Base-by-base conservation (phyloP, 1,140 invertebrate species). In the Chironomus tepperi region DNA sequence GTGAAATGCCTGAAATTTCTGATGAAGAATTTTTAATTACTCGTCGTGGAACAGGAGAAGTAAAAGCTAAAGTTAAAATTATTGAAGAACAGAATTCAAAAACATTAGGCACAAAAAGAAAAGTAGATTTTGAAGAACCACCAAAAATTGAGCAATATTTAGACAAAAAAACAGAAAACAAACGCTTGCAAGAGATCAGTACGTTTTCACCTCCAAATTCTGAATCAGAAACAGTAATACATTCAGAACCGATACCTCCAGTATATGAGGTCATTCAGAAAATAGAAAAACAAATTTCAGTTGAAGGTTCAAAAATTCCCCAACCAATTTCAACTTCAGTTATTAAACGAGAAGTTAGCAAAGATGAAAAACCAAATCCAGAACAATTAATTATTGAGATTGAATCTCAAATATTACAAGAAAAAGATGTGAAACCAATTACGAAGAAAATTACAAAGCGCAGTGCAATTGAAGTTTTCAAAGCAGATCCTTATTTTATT, bases 41-140 rank as follows among this genome's bases (percentile, higher is more conserved):
- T 74, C 78, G 83, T 74, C 75, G 81, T 70, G 80, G 80, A 72
- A 83, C 83, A 57, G 82, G 83, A 10, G 84, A 85, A 77, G 84
- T 85, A 7, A 82, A 80, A 78, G 81, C 83, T 0, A 83, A 84
- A 76, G 80, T 85, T 15, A 81, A 81, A 80, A 75, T 81, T 3
- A 74, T 85, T 64, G 84, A 85, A 77, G 82, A 84, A 77, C 81
- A 82, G 76, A 75, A 78, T 57, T 42, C 42, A 57, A 77, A 76
- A 57, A 19, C 67, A 43, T 74, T 70, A 74, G 43, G 73, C 42
- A 73, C 74, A 21, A 74, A 75, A n/a, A 76, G 76, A 43, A 75
- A 67, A 75, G 73, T 73, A 24, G 75, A 70, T 19, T 70, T 70
- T 70, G 65, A 70, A 19, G 65, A 70, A 70, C 65, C 42, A 6